These are phyloP conservation scores for Meliscaeva auricollis DNA, from an alignment of 2,888 invertebrate genomes.

Conservation along the genomic window DNA sequence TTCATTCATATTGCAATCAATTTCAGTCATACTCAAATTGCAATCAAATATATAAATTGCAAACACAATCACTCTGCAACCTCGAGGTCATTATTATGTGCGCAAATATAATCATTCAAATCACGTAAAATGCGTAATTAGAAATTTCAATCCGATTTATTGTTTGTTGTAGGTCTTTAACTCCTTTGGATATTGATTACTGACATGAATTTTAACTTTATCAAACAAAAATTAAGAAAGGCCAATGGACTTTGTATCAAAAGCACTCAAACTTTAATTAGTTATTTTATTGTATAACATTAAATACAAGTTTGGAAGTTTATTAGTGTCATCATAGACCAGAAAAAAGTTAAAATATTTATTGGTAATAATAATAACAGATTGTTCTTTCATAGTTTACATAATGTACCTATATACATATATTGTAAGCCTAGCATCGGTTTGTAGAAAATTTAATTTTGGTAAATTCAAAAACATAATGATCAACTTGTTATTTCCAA, in stretches of 20 bases:
- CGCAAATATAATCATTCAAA: constrained; percentile 57
- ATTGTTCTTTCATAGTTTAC: no score
- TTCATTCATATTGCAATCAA: constrained; percentile 27
- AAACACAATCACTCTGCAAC: constrained; percentile 47
- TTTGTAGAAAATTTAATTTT: no score
- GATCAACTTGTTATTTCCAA: no score
- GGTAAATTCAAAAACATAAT: no score
- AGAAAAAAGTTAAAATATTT: no score
- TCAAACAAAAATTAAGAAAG: constrained; percentile 5
- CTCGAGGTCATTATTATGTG: constrained; percentile 40
- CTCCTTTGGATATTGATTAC: constrained; percentile 24
- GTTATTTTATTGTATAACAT: no score
- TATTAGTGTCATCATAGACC: no score
- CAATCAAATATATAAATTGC: constrained; percentile 47
- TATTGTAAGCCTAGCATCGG: no score
- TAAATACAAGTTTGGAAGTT: no score
- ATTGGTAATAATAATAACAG: no score
- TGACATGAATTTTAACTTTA: constrained; percentile 3
- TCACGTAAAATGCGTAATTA: constrained; percentile 54
- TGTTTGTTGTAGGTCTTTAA: constrained; percentile 21
- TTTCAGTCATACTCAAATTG: constrained; percentile 28
- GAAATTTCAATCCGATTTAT: constrained; percentile 38
- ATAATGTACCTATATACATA: no score
- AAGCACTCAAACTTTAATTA: not conserved
- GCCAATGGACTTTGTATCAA: constrained; percentile 39